Evolutionary conservation across 2,113 vertebrate genomes (phyloP).

Genomic region (Malurus alboscapulatus): DNA sequence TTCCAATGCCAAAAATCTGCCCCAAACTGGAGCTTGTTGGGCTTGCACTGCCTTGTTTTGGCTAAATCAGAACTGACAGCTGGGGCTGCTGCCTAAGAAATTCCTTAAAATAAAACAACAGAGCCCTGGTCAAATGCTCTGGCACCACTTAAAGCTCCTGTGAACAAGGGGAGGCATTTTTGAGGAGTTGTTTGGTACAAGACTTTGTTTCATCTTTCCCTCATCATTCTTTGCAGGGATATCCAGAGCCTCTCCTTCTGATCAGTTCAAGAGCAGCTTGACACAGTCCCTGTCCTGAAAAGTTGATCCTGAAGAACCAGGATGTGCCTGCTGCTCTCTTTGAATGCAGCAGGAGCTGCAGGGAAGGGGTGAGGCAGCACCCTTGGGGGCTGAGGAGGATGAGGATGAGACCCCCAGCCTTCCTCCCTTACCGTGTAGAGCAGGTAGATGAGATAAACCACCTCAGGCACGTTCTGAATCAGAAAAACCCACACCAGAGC

Average conservation of each 20-base stretch:
- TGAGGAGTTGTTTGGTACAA: background rate
- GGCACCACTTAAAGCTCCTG: background rate
- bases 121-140: background rate
- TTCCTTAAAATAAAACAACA: background rate
- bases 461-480: constrained; percentile 76
- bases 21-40: background rate
- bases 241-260: background rate
- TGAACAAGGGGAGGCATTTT: background rate
- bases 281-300: background rate
- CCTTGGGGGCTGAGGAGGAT: background rate
- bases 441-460: constrained; percentile 79
- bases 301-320: background rate
- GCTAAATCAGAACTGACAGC: background rate
- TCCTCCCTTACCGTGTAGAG: constrained; percentile 71
- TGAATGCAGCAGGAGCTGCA: background rate
- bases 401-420: background rate
- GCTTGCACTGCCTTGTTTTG: constrained; percentile 21
- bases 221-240: background rate
- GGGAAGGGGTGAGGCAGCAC: background rate
- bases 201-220: background rate
- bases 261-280: background rate
- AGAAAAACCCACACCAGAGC: constrained; percentile 78
- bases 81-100: background rate
- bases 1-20: background rate
- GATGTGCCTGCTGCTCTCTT: background rate